These are phyloP conservation scores for Melitaea athalia DNA, from an alignment of 2,888 invertebrate species.

Conservation along the genomic window DNA sequence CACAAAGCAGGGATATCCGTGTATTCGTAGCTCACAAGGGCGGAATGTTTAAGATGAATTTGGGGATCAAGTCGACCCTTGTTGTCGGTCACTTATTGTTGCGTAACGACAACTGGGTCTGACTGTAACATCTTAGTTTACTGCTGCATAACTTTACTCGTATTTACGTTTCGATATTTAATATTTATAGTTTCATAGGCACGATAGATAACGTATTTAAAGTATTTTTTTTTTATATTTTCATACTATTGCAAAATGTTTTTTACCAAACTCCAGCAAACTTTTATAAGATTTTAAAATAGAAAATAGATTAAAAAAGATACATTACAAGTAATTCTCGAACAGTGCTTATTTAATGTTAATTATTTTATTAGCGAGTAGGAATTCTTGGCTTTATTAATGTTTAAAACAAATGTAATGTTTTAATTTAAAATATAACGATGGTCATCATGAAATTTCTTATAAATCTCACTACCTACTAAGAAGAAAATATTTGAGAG, in stretches of 20 bases:
- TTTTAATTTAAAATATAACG: neutral
- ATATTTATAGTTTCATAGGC: neutral
- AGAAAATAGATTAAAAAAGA: too few relatives aligned
- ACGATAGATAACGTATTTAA: neutral
- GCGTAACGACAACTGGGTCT: slow-evolving; percentile 45
- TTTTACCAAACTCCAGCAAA: too few relatives aligned
- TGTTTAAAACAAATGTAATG: too few relatives aligned
- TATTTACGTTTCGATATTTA: slow-evolving; percentile 4
- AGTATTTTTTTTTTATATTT: too few relatives aligned
- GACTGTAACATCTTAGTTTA: slow-evolving; percentile 18
- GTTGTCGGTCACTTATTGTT: slow-evolving; percentile 68
- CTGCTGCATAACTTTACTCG: slow-evolving; percentile 14
- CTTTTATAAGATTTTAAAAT: too few relatives aligned
- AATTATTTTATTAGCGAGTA: too few relatives aligned
- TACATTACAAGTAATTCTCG: too few relatives aligned
- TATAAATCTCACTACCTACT: neutral
- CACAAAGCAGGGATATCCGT: slow-evolving; percentile 22
- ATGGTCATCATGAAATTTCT: neutral
- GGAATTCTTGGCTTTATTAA: too few relatives aligned
- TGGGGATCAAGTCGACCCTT: slow-evolving; percentile 54
- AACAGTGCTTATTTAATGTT: too few relatives aligned
- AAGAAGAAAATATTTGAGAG: neutral
- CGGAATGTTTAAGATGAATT: slow-evolving; percentile 52
- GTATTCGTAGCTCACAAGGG: slow-evolving; percentile 39
- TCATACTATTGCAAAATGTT: too few relatives aligned